These are phyloP conservation scores for Tupaia chinensis DNA, from an alignment of 2,113 vertebrate species.

Conservation along the genomic window DNA sequence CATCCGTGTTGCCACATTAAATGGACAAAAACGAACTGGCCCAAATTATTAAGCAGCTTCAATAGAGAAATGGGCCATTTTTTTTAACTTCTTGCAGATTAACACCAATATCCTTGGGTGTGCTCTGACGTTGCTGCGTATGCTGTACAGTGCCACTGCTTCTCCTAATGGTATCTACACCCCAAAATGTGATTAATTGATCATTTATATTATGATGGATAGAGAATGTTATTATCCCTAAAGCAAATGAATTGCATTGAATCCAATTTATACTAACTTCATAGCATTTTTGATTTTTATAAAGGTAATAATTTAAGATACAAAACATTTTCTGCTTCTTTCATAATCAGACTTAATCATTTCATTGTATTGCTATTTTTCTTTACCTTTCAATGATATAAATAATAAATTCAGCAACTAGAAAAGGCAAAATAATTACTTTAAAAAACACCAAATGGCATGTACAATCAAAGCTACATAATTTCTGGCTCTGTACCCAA, in stretches of 20 bases:
- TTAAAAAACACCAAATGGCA: not conserved
- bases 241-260: not conserved
- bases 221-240: slow-evolving; percentile 28
- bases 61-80: not conserved
- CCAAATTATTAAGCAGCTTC: not conserved
- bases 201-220: not conserved
- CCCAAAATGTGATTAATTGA: slow-evolving; percentile 5
- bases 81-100: not conserved
- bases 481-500: not conserved
- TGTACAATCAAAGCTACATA: not conserved
- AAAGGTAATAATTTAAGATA: not conserved
- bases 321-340: not conserved
- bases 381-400: not conserved
- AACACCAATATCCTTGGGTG: not conserved
- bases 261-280: not conserved
- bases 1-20: not conserved
- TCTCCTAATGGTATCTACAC: not conserved
- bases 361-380: not conserved
- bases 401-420: not conserved
- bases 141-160: not conserved
- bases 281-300: slow-evolving; percentile 17
- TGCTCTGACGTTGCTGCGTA: not conserved
- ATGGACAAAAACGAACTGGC: not conserved
- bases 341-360: not conserved
- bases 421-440: not conserved